Conservation (phyloP, 2,888 invertebrate genomes). For the Drosophila acutilabella region DNA sequence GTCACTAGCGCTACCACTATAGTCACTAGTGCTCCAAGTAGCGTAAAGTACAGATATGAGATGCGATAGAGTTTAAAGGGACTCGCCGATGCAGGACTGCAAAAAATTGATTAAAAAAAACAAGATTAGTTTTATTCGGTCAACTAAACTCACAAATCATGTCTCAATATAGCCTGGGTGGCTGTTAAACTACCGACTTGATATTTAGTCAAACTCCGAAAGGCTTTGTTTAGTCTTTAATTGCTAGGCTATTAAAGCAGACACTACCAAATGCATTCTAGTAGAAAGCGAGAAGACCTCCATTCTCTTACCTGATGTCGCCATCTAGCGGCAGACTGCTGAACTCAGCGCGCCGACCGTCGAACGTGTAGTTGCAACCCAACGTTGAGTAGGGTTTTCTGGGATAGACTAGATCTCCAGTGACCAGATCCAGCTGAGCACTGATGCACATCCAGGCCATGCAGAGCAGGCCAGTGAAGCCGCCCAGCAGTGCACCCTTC, state of each 20-base stretch:
- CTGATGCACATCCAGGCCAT: slow-evolving; percentile 87
- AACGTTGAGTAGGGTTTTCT: slow-evolving; percentile 86
- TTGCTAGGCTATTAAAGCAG: too few species aligned
- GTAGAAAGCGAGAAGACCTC: too few species aligned
- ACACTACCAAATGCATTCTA: too few species aligned
- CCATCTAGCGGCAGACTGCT: slow-evolving; percentile 69
- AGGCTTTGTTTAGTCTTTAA: too few species aligned
- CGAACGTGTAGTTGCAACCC: slow-evolving; percentile 86
- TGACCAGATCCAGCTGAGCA: slow-evolving; percentile 86
- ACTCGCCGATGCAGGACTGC: slow-evolving; percentile 67
- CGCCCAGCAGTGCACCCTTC: slow-evolving; percentile 87
- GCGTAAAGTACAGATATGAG: slow-evolving; percentile 92
- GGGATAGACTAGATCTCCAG: slow-evolving; percentile 85
- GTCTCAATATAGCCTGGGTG: too few species aligned
- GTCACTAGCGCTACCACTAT: slow-evolving; percentile 86
- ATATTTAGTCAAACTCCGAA: too few species aligned
- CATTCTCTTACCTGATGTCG: slow-evolving; percentile 44
- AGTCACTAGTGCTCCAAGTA: slow-evolving; percentile 87
- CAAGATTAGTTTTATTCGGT: too few species aligned
- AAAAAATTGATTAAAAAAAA: background rate
- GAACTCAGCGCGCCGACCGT: slow-evolving; percentile 73
- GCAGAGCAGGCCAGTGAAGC: slow-evolving; percentile 85
- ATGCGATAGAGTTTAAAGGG: slow-evolving; percentile 87
- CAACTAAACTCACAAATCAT: too few species aligned
- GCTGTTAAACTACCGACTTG: too few species aligned